Percentiles rank a stretch among this genome's conserved stretches.
phyloP scores from a whole-genome alignment of 2,888 invertebrate species.

The Oscheius sp. region DNA sequence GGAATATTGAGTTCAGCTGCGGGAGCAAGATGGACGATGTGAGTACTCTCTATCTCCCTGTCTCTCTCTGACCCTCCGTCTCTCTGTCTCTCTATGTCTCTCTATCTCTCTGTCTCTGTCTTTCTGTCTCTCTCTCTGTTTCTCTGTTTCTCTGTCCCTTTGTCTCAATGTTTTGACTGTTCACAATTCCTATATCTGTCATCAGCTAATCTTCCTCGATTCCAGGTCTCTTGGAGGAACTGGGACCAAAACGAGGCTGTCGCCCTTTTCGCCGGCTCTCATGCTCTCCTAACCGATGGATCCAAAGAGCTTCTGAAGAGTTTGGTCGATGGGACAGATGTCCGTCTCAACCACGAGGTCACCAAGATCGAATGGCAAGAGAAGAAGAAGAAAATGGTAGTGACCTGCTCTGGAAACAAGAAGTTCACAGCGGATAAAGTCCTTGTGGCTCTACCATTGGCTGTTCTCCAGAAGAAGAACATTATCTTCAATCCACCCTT shows the following conservation, averaged over 20 bases:
- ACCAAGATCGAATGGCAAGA: slow-evolving; percentile 31
- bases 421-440: slow-evolving; percentile 63
- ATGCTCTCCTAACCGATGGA: slow-evolving; percentile 74
- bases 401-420: slow-evolving; percentile 37
- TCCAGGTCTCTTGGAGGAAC: slow-evolving; percentile 50
- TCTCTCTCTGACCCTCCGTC: too few relatives aligned
- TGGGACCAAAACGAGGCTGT: slow-evolving; percentile 77
- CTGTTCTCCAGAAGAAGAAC: slow-evolving; percentile 73
- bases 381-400: slow-evolving; percentile 32
- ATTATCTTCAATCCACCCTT: slow-evolving; percentile 75
- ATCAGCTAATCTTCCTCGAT: neutral
- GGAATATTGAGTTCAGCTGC: slow-evolving; percentile 76
- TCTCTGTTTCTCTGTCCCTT: too few relatives aligned
- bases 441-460: slow-evolving; percentile 75
- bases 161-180: too few relatives aligned
- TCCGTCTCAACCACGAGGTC: slow-evolving; percentile 54
- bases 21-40: slow-evolving; percentile 73
- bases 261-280: slow-evolving; percentile 76
- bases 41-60: neutral
- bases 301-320: slow-evolving; percentile 72
- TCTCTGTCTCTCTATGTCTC: too few relatives aligned
- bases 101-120: too few relatives aligned
- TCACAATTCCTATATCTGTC: too few relatives aligned
- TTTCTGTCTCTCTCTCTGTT: too few relatives aligned
- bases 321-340: slow-evolving; percentile 74